A percentile compares a stretch with the other conserved stretches of the same genome.
Evolutionary conservation across 2,797 vertebrate genomes (phyloP).

Genomic region (Lagodon rhomboides): DNA sequence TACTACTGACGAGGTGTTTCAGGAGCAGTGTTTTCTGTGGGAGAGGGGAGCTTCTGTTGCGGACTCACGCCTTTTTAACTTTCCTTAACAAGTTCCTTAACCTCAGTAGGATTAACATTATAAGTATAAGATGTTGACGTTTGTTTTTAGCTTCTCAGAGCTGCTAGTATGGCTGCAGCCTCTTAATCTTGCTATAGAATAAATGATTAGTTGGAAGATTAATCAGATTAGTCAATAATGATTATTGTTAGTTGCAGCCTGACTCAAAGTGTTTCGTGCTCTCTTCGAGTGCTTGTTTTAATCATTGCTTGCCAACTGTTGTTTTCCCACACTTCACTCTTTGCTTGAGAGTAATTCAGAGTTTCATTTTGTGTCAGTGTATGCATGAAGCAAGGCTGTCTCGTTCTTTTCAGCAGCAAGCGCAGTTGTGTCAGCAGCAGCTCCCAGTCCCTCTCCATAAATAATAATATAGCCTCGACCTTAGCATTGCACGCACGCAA

Average conservation of each 20-base stretch:
- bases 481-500: constrained; percentile 17
- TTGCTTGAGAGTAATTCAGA: not conserved
- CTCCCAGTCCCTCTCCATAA: constrained; percentile 50
- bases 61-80: no score
- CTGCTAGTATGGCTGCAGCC: not conserved
- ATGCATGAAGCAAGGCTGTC: constrained; percentile 7
- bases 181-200: not conserved
- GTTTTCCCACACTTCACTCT: not conserved
- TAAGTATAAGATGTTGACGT: not conserved
- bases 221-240: not conserved
- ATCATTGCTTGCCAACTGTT: not conserved
- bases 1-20: no score
- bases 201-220: not conserved
- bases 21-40: no score
- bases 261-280: not conserved
- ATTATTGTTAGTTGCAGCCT: not conserved
- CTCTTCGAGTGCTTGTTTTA: not conserved
- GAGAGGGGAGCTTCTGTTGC: no score
- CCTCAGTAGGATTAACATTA: no score
- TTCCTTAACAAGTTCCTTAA: no score
- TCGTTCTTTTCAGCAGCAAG: constrained; percentile 22
- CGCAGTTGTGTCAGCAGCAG: constrained; percentile 11
- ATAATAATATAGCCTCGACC: constrained; percentile 55
- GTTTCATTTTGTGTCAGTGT: constrained; percentile 5
- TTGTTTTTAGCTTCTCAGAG: not conserved